Conservation (phyloP, 2,113 vertebrate genomes). For the Hippocampus mohnikei region DNA sequence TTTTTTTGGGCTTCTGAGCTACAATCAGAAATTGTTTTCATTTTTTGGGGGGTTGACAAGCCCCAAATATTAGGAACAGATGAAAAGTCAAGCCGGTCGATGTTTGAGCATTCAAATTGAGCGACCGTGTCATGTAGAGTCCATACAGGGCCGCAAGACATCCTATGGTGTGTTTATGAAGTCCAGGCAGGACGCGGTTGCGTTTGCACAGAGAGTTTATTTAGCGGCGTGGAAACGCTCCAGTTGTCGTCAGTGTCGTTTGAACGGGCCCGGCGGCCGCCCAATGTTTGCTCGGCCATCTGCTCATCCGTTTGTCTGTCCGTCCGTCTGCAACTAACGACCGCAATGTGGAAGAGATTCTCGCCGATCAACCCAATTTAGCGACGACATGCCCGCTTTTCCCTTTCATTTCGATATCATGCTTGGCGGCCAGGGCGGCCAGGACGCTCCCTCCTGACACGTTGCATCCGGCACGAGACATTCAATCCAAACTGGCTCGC, state of each 20-base stretch:
- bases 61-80: not conserved
- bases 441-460: not conserved
- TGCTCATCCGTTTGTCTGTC: constrained; percentile 41
- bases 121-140: not conserved
- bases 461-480: not conserved
- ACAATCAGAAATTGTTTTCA: too few species aligned
- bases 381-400: not conserved
- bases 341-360: constrained; percentile 23
- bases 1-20: too few species aligned
- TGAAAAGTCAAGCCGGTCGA: not conserved
- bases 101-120: not conserved
- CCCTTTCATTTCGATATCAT: not conserved
- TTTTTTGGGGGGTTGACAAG: too few species aligned
- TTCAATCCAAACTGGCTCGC: not conserved
- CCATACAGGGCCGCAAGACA: not conserved
- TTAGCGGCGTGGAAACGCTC: constrained; percentile 36
- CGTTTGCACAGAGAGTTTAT: constrained; percentile 13
- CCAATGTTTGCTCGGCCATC: constrained; percentile 39
- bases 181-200: constrained; percentile 10
- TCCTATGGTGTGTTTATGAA: constrained; percentile 13
- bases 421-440: not conserved
- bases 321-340: constrained; percentile 22
- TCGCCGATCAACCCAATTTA: not conserved
- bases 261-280: constrained; percentile 26
- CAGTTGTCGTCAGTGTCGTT: constrained; percentile 20